Evolutionary conservation across 2,888 invertebrate genomes (phyloP), one percentile per base, ranked within the genome.

Genomic region (Nemotelus pantherinus): DNA sequence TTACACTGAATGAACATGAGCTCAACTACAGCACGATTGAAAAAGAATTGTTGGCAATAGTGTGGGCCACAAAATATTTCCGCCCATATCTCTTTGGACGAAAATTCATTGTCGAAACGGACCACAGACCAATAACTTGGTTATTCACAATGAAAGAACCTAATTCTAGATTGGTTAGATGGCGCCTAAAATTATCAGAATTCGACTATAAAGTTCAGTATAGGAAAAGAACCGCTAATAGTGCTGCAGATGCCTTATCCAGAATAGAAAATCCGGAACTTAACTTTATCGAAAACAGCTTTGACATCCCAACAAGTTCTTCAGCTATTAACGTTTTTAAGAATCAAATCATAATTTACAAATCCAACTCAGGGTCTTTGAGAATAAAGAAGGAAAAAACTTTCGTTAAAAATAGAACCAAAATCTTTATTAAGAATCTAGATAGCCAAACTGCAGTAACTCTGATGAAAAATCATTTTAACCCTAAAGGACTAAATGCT

Each of bases 1-100:
- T 82, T 58, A 84, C 82, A 2, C 72, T 84, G 0, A 83, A 81
- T 55, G 78, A 80, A 2, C 80, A 81, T 1, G 82, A 83, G 79
- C 44, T 48, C 9, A 83, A 82, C 43, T 84, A 83, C 50, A 78
- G 80, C 1, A 82, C 82, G 0, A 82, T 81, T 2, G 83, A 83
- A 71, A 50, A 67, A 48, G 67, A 48, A 79, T 80, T 47, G 10
- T 63, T 80, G 2, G 76, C 77, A 7, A 80, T 80, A 6, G 78
- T 80, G 6, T 79, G 80, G 79, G 55, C 78, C 3, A 63, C 74
- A 9, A 78, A 80, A 67, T 80, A 80, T 77, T 81, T 81, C 47
- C 64, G 74, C 3, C 77, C 80, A 10, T 79, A 80, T 44, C 48
- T 79, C 39, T 79, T 65, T 65, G 80, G 78, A 4, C 70, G 60